These are phyloP conservation scores for Natrix natrix DNA, from an alignment of 2,797 vertebrate species.

Conservation along the genomic window DNA sequence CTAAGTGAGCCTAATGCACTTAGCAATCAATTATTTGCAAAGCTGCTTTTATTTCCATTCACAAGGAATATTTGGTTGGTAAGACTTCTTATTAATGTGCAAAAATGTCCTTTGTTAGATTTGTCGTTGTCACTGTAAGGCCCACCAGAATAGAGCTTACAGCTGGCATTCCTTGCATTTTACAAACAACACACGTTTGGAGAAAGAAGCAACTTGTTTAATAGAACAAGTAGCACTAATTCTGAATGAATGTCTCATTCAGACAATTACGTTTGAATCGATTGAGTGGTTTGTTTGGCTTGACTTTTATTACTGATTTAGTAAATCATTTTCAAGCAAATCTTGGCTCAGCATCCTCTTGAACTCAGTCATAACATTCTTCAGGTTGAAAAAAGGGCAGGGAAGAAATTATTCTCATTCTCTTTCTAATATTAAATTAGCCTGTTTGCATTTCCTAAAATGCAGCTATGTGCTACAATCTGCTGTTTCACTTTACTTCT, in stretches of 20 bases:
- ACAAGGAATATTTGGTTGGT: conserved; percentile 56
- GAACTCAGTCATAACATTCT: not conserved
- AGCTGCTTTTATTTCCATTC: conserved; percentile 57
- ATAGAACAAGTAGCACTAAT: conserved; percentile 25
- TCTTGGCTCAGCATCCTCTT: not conserved
- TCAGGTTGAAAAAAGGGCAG: not conserved
- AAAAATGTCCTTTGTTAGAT: conserved; percentile 63
- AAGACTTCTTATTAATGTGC: conserved; percentile 64
- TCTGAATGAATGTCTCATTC: not conserved
- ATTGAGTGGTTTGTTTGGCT: not conserved
- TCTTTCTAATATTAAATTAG: not conserved
- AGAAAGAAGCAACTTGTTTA: conserved; percentile 23
- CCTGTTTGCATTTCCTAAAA: not conserved
- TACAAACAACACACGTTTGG: conserved; percentile 35
- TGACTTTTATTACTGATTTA: not conserved
- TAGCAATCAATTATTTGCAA: conserved; percentile 58
- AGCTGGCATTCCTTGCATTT: conserved; percentile 54
- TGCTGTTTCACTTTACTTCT: not conserved
- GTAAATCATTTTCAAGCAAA: not conserved
- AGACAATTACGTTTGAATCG: not conserved
- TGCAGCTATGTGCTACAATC: not conserved
- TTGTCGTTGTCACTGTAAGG: conserved; percentile 53
- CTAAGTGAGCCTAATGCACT: conserved; percentile 63
- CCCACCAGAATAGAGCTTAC: conserved; percentile 55
- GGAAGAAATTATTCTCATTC: not conserved